A percentile compares a stretch with the other conserved stretches of the same genome.
Conservation (phyloP, 2,113 vertebrate genomes). For the Lophotis ruficrista region DNA sequence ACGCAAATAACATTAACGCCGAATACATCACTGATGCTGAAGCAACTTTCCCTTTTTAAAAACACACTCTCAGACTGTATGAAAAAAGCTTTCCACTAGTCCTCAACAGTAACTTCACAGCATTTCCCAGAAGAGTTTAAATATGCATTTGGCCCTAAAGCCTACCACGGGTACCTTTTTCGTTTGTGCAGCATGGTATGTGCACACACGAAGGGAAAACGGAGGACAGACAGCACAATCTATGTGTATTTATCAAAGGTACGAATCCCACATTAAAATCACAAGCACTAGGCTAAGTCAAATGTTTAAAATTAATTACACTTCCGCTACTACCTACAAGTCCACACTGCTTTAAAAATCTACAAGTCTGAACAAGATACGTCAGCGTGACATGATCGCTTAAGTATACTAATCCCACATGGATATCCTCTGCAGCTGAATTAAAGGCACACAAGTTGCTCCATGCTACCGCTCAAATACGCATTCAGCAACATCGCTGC, state of each 20-base stretch:
- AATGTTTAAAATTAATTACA: slow-evolving; percentile 41
- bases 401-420: slow-evolving; percentile 33
- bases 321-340: slow-evolving; percentile 37
- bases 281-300: slow-evolving; percentile 12
- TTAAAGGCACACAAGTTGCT: slow-evolving; percentile 20
- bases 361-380: slow-evolving; percentile 54
- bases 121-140: not conserved
- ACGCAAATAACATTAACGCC: not conserved
- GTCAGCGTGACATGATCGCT: slow-evolving; percentile 11
- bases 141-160: not conserved
- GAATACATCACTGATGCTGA: not conserved
- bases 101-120: not conserved
- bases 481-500: not conserved
- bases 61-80: not conserved
- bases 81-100: not conserved
- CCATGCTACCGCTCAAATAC: not conserved
- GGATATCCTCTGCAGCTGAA: slow-evolving; percentile 11
- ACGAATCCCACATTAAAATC: not conserved
- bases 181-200: not conserved
- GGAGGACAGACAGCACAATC: slow-evolving; percentile 35
- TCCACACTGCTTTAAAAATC: slow-evolving; percentile 42
- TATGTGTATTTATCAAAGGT: not conserved
- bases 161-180: not conserved
- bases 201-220: not conserved
- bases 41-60: not conserved